Conservation (phyloP, 1,140 invertebrate species). For the Antheraea pernyi region DNA sequence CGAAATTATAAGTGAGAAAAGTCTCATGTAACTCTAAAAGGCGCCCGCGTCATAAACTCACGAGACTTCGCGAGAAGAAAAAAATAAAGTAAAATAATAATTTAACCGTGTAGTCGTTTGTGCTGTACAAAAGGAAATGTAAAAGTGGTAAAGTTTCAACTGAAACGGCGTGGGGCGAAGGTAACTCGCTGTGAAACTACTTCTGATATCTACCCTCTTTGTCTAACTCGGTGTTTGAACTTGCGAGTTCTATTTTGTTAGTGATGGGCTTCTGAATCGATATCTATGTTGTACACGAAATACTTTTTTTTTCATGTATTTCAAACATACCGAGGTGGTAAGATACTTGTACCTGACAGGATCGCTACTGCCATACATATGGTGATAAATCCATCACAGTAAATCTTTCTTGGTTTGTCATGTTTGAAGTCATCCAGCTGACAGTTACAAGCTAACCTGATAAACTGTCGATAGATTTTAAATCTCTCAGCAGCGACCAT, state of each 20-base stretch:
- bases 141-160: constrained; percentile 73
- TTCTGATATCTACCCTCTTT: constrained; percentile 70
- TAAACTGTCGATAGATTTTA: too few relatives aligned
- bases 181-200: constrained; percentile 62
- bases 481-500: too few relatives aligned
- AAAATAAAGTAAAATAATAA: constrained; percentile 69
- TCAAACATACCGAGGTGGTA: too few relatives aligned
- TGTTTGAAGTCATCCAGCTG: too few relatives aligned
- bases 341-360: too few relatives aligned
- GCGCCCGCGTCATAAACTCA: constrained; percentile 52
- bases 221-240: constrained; percentile 74
- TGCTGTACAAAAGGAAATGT: constrained; percentile 66
- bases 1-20: too few relatives aligned
- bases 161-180: constrained; percentile 59
- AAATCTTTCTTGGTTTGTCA: too few relatives aligned
- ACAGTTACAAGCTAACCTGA: too few relatives aligned
- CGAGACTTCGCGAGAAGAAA: constrained; percentile 19
- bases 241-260: constrained; percentile 59
- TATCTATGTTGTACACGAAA: not conserved
- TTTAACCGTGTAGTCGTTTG: constrained; percentile 65
- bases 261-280: constrained; percentile 12
- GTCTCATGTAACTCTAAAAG: not conserved
- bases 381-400: too few relatives aligned
- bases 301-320: too few relatives aligned
- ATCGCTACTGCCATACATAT: too few relatives aligned